Conservation (phyloP, 2,113 vertebrate genomes). For the Psilopsiagon aymara region DNA sequence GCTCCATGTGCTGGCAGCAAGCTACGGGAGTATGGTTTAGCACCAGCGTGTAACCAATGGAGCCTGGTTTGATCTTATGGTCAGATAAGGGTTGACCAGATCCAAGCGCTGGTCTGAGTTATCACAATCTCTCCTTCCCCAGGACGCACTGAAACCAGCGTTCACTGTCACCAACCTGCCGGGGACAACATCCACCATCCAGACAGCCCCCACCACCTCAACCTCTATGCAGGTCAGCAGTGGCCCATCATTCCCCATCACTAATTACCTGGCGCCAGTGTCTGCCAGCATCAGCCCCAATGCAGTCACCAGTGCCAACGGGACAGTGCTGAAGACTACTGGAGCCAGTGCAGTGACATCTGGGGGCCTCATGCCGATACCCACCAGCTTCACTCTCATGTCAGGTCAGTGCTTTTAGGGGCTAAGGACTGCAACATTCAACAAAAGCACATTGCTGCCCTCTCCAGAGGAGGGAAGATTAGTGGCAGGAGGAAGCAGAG, state of each 20-base stretch:
- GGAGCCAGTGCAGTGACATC: constrained; percentile 80
- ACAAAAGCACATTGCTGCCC: background rate
- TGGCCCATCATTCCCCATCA: constrained; percentile 93
- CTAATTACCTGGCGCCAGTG: constrained; percentile 95
- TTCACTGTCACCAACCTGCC: constrained; percentile 96
- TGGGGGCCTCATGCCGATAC: constrained; percentile 92
- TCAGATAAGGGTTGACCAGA: background rate
- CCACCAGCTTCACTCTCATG: constrained; percentile 95
- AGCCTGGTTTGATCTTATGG: background rate
- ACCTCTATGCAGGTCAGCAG: constrained; percentile 99
- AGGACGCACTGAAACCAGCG: constrained; percentile 93
- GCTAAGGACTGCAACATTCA: background rate
- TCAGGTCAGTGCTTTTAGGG: constrained; percentile 81
- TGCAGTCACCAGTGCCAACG: constrained; percentile 88
- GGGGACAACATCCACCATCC: constrained; percentile 86
- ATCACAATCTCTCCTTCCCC: constrained; percentile 31
- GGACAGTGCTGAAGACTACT: constrained; percentile 92
- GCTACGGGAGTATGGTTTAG: background rate
- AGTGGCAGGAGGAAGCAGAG: background rate
- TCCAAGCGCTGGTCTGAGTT: background rate
- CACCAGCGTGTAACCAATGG: background rate
- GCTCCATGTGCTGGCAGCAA: background rate
- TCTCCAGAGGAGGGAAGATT: background rate
- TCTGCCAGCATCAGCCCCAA: constrained; percentile 86
- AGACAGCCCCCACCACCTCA: constrained; percentile 91